Evolutionary conservation across 2,888 invertebrate genomes (phyloP).

Genomic region (Halictus quadricinctus): DNA sequence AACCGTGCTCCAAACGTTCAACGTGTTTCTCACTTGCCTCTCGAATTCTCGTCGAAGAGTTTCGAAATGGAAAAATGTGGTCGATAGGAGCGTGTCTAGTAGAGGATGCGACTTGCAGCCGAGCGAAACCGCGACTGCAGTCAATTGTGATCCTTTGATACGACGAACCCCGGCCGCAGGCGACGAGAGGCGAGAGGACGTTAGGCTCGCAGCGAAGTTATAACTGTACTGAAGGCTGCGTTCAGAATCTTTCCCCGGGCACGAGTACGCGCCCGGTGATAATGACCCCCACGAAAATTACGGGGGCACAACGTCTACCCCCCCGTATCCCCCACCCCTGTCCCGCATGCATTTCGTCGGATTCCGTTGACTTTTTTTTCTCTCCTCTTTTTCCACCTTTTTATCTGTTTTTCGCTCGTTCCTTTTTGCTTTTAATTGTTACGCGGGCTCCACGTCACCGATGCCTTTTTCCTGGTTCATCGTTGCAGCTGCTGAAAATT

Average conservation of each 20-base stretch:
- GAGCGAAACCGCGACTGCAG: constrained; percentile 44
- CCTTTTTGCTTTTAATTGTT: neutral
- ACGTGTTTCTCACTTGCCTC: constrained; percentile 1
- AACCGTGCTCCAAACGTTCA: neutral
- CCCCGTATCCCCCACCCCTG: constrained; percentile 12
- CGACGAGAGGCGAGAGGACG: constrained; percentile 52
- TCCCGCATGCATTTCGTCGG: constrained; percentile 55
- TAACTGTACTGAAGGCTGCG: constrained; percentile 77
- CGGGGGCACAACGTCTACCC: constrained; percentile 47
- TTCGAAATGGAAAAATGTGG: neutral
- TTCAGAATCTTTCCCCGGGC: constrained; percentile 63
- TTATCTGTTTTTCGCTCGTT: neutral
- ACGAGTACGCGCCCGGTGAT: constrained; percentile 68
- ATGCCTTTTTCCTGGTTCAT: neutral
- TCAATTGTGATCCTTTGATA: constrained; percentile 43
- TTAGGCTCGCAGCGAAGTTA: constrained; percentile 75
- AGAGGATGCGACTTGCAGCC: constrained; percentile 32
- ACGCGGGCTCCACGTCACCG: neutral
- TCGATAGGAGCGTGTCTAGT: neutral
- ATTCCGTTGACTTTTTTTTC: constrained; percentile 16
- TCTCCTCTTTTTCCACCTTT: neutral
- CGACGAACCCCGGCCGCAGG: constrained; percentile 11
- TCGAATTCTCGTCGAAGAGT: neutral
- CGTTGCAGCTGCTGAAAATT: neutral
- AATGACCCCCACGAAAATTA: constrained; percentile 72